Evolutionary conservation across 2,888 invertebrate genomes (phyloP), one percentile per base, ranked within the genome.

Genomic region (Sesia apiformis): DNA sequence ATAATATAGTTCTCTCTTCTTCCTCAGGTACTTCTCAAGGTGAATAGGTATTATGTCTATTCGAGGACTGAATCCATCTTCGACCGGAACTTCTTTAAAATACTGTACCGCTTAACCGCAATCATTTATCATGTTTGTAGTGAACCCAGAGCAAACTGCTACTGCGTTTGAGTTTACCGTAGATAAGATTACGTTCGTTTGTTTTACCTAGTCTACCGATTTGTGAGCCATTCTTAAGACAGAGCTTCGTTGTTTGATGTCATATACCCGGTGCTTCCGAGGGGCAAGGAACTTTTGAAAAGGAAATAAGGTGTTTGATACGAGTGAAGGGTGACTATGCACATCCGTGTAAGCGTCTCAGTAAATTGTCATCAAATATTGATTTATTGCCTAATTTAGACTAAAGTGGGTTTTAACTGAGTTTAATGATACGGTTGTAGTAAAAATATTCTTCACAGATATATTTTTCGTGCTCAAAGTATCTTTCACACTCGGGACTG

Each of bases 1-100:
- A 81, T 86, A 87, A 88, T 79, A 72, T 72, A 76, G 72, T 68
- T 75, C 78, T 88, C 83, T 87, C 84, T 88, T 87, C 83, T 88
- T 87, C 78, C 85, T 74, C 87, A 88, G 87, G 87, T 88, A 88
- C 87, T 88, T 88, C 87, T 86, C 87, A 87, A 87, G 86, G 86
- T 88, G 86, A 88, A 87, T 87, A 86, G 87, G 87, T 87, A 84
- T 84, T 85, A 78, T 78, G 74, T 85, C 78, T 82, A 84, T 82
- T 74, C 78, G 79, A 81, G 81, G 79, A 83, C 74, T 77, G 79
- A 81, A 78, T 76, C 76, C 80, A 70, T 76, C 81, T 80, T 72
- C 79, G 65, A 85, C 88, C 85, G 88, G 88, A 86, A 83, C 86
- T 81, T 83, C 80, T 80, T 72, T 77, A 81, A 81, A 81, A 81